Conservation (phyloP, 2,797 vertebrate species). For the Oceanodroma leucorhoa region DNA sequence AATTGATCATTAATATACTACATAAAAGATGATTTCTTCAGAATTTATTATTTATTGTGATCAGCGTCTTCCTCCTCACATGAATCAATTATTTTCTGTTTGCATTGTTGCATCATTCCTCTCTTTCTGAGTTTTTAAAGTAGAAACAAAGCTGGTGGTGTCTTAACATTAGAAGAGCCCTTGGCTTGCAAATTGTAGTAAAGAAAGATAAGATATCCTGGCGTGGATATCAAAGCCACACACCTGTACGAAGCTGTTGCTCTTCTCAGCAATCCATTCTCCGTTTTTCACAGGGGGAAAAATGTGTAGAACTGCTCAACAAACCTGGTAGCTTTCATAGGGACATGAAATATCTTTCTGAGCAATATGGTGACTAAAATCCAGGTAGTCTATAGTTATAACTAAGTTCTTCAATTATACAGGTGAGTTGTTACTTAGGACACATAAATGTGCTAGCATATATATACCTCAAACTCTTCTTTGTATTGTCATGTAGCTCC, state of each 20-base stretch:
- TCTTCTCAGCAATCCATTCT: background rate
- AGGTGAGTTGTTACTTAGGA: background rate
- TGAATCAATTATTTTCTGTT: background rate
- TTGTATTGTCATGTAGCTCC: background rate
- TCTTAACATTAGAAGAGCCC: background rate
- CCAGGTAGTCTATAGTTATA: background rate
- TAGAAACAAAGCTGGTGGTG: background rate
- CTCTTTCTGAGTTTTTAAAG: background rate
- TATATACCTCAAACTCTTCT: background rate
- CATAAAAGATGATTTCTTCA: constrained; percentile 5
- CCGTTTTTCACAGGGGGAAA: background rate
- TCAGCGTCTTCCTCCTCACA: background rate
- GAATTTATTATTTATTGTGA: background rate
- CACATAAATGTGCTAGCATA: background rate
- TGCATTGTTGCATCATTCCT: background rate
- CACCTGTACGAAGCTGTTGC: fast-evolving
- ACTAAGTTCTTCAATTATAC: background rate
- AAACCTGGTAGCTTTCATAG: background rate
- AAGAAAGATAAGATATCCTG: background rate
- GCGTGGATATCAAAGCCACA: background rate
- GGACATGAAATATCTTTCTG: background rate
- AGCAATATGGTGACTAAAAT: background rate
- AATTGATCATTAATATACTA: constrained; percentile 13
- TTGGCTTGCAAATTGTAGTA: background rate
- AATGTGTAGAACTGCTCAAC: background rate